A percentile compares a stretch with the other conserved stretches of the same genome.
Evolutionary conservation across 2,888 invertebrate species (phyloP).

Genomic region (Drosophila affinis): DNA sequence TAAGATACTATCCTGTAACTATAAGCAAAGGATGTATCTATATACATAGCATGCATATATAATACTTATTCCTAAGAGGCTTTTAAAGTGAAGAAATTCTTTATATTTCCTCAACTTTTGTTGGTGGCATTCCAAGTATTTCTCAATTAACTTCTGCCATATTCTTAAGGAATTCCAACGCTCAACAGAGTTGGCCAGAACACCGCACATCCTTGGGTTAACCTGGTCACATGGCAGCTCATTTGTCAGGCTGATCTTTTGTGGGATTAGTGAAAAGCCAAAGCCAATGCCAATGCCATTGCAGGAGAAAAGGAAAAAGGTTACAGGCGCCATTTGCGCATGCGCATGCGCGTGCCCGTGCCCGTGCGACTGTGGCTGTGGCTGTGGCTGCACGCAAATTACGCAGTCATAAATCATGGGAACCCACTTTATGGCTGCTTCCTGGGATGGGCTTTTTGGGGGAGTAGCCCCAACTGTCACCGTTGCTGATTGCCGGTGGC

Average conservation of each 20-base stretch:
- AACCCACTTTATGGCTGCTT: constrained; percentile 30
- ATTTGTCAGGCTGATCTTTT: constrained; percentile 72
- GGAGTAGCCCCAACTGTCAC: constrained; percentile 75
- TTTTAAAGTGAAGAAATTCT: background rate
- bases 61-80: too few relatives aligned
- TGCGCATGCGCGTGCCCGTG: constrained; percentile 73
- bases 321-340: constrained; percentile 72
- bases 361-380: background rate
- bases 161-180: background rate
- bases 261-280: constrained; percentile 38
- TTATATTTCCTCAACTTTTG: background rate
- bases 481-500: constrained; percentile 56
- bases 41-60: too few relatives aligned
- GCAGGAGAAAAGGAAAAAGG: constrained; percentile 21
- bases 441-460: constrained; percentile 43
- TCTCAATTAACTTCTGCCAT: background rate
- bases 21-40: too few relatives aligned
- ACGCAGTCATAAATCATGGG: constrained; percentile 74
- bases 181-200: constrained; percentile 21
- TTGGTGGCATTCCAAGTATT: background rate
- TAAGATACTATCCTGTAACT: background rate
- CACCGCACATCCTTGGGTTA: constrained; percentile 37
- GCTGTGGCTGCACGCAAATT: constrained; percentile 63
- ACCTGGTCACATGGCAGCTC: constrained; percentile 46
- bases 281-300: too few relatives aligned